Base-by-base conservation (phyloP, 2,113 vertebrate species). In the Callopanchax toddi region DNA sequence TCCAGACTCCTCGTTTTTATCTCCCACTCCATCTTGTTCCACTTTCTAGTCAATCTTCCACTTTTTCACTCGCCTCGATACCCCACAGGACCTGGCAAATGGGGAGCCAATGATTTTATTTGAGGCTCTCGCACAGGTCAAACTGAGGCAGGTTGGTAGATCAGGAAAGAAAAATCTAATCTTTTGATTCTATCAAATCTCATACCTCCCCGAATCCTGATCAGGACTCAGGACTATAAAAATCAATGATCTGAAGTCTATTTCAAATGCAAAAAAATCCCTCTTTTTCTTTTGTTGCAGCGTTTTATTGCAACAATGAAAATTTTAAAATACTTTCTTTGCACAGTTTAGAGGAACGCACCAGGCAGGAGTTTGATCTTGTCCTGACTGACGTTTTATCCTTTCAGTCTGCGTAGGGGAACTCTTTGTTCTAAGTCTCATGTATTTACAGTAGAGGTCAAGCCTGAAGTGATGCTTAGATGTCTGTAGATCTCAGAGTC, bases 51-150 rank as follows among this genome's bases (percentile, higher is more conserved):
- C 74, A 67, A 74, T 74, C 56, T 71, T 73, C 20, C 53, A 71
- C 75, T 59, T 66, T 42, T 60, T 56, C 51, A 25, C 48, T 73
- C 74, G 70, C 66, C 66, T 66, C 65, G 56, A 84, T n/a, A 66
- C 37, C 53, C 39, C 59, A 71, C 43, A 76, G 50, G 60, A 62
- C 45, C 45, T 23, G 15, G 49, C 1, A 11, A 66, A 43, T 13
- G 39, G 49, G 43, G 25, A 52, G 58, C 61, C 70, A 78, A 70
- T 84, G 58, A 20, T 82, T 82, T 79, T 34, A 79, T 73, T 63
- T 77, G 32, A 25, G 29, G 12, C 11, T 34, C n/a, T 29, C n/a
- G 18, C 18, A 15, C 7, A 55, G 21, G 53, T 2, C 36, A 22
- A 32, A 54, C 3, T 20, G 17, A n/a, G 12, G 11, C 11, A 36